Evolutionary conservation across 2,888 invertebrate genomes (phyloP), one percentile per base, ranked within the genome.

Genomic region (Drosophila trichaetosa): DNA sequence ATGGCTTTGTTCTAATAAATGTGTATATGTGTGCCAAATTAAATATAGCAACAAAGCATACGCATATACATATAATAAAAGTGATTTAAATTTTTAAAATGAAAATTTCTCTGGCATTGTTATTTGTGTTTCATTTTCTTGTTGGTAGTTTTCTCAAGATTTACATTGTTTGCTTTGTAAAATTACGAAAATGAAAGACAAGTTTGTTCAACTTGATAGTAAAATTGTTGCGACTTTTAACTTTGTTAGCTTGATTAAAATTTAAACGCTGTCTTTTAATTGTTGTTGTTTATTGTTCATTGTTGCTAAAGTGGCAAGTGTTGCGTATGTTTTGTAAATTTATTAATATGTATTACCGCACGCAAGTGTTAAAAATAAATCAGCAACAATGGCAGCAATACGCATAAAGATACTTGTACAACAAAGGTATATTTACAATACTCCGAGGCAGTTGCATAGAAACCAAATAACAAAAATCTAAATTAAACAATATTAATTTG

Each of bases 311-410:
- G 61, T 54, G 58, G 65, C 56, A 56, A 72, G 67, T 53, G 56
- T 51, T 59, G 76, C 79, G 73, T 79, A 76, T 79, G 85, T 79
- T 86, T 82, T 83, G 64, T 80, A 78, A 83, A 82, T 86, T 85
- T 85, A 86, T 86, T 76, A 88, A 80, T 75, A 78, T 72, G 80
- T 80, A 79, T 74, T 73, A 78, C 65, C 73, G 46, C 68, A 73
- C 72, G 56, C 69, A 82, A 84, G 78, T 81, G 79, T 67, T 68
- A 72, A 66, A 85, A 82, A 85, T 85, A 88, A 88, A 88, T 86
- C 86, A 86, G 69, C 69, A 64, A 76, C 73, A 84, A 68, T 63
- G 58, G 53, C 70, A 66, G 38, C 13, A 53, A 21, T 11, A 38
- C 16, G 8, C 13, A 27, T 49, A 56, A 61, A 54, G 34, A 48